Conservation (phyloP, 1,140 invertebrate genomes). For the Rhyacophila brunnea region DNA sequence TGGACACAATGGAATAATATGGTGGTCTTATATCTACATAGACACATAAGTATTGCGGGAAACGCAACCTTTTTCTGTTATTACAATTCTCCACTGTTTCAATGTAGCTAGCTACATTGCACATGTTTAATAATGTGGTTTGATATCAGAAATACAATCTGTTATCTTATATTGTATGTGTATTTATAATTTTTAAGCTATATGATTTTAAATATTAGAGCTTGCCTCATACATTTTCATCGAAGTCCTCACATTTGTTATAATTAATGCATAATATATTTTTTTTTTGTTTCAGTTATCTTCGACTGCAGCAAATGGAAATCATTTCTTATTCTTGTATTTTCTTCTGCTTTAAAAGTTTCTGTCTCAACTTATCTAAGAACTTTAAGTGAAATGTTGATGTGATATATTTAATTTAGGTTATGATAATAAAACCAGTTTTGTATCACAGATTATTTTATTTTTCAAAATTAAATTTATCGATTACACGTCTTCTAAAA, state of each 20-base stretch:
- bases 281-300: slow-evolving; percentile 40
- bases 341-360: slow-evolving; percentile 8
- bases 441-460: slow-evolving; percentile 49
- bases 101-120: too few species aligned
- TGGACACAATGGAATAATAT: too few species aligned
- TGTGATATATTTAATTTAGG: background rate
- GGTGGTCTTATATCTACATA: too few species aligned
- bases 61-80: too few species aligned
- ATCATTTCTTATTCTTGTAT: slow-evolving; percentile 30
- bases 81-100: background rate
- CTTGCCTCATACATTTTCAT: background rate
- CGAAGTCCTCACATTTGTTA: background rate
- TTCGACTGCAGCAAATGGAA: slow-evolving; percentile 37
- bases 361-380: slow-evolving; percentile 9
- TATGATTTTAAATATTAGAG: background rate
- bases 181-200: background rate
- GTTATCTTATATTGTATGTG: background rate
- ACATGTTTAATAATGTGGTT: background rate
- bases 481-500: slow-evolving; percentile 9
- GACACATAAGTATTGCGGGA: too few species aligned
- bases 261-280: background rate
- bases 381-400: background rate
- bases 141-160: slow-evolving; percentile 1
- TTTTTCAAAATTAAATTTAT: slow-evolving; percentile 28
- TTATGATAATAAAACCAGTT: slow-evolving; percentile 24